Conservation (phyloP, 2,797 vertebrate species). For the Natrix natrix region DNA sequence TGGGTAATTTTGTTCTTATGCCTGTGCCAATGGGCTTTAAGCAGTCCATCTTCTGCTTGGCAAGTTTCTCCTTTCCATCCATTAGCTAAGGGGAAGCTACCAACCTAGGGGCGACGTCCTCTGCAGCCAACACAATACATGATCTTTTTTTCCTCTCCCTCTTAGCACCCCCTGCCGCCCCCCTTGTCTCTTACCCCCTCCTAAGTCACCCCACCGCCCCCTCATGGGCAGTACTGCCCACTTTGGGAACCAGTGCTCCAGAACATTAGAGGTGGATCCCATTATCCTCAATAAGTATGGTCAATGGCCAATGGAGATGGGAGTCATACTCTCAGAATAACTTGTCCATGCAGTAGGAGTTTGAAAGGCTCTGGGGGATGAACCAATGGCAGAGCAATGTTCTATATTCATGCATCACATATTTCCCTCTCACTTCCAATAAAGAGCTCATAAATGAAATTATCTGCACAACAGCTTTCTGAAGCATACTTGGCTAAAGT, state of each 20-base stretch:
- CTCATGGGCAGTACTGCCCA: too few relatives aligned
- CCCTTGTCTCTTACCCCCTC: too few relatives aligned
- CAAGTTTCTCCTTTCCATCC: too few relatives aligned
- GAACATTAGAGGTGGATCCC: background rate
- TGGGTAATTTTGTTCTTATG: too few relatives aligned
- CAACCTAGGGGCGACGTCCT: too few relatives aligned
- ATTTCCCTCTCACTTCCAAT: background rate
- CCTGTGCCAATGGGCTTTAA: too few relatives aligned
- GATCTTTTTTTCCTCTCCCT: too few relatives aligned
- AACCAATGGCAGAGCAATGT: background rate
- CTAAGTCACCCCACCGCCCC: too few relatives aligned
- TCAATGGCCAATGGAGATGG: background rate
- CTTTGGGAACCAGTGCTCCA: background rate
- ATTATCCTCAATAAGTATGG: background rate
- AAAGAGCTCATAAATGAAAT: background rate
- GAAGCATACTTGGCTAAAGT: background rate
- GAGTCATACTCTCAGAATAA: background rate
- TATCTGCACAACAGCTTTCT: background rate
- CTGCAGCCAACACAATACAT: too few relatives aligned
- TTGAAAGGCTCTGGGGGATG: background rate
- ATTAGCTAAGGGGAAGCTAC: too few relatives aligned
- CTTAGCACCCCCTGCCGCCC: too few relatives aligned
- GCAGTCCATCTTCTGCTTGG: too few relatives aligned
- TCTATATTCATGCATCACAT: background rate
- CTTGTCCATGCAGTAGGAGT: background rate